phyloP scores from a whole-genome alignment of 1,140 invertebrate genomes.

The Musca vetustissima region DNA sequence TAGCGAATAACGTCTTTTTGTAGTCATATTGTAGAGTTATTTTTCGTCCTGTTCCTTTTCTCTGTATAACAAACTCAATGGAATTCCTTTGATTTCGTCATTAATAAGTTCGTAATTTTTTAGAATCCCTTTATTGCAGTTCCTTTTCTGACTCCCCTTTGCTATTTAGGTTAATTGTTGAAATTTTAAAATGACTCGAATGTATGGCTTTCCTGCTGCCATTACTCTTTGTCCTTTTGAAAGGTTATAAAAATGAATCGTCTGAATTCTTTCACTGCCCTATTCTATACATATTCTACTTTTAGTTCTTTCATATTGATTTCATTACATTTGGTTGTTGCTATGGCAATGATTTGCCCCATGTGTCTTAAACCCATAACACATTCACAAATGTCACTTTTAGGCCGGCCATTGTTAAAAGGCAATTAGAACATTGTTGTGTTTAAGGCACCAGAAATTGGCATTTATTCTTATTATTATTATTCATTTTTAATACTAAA shows the following conservation, averaged over 20 bases:
- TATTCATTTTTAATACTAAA: too few species aligned
- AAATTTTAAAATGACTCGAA: constrained; percentile 7
- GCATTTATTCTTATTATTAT: too few species aligned
- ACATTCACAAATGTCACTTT: too few species aligned
- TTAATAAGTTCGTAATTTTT: neutral
- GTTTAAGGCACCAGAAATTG: too few species aligned
- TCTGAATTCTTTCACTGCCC: neutral
- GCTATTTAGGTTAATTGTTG: constrained; percentile 15
- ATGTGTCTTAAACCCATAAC: too few species aligned
- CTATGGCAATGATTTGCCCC: too few species aligned
- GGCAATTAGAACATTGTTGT: too few species aligned
- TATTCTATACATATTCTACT: constrained; percentile 3
- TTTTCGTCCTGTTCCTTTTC: neutral
- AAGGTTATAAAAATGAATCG: neutral
- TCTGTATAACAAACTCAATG: too few species aligned
- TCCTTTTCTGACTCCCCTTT: neutral
- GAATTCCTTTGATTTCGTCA: too few species aligned
- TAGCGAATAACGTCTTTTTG: constrained; percentile 16
- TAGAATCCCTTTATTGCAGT: neutral
- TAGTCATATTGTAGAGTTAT: neutral
- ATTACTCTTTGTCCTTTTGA: constrained; percentile 8
- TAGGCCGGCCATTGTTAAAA: too few species aligned
- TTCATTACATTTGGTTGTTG: neutral
- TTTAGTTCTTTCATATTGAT: constrained; percentile 13
- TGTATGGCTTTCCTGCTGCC: neutral